phyloP scores from a whole-genome alignment of 2,888 invertebrate species.

The Synanthedon myopaeformis region DNA sequence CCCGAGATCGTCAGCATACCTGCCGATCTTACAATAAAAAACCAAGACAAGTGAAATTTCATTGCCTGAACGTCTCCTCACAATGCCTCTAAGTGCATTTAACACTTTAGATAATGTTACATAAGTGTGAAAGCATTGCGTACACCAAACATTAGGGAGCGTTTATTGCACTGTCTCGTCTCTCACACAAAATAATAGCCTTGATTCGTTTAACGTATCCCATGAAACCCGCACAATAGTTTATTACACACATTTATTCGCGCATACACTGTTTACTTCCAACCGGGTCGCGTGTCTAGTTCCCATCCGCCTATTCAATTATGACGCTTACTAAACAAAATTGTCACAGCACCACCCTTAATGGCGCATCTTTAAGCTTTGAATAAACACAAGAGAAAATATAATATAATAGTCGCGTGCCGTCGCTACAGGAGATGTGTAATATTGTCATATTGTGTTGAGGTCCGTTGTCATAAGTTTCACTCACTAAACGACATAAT shows the following conservation, averaged over 20 bases:
- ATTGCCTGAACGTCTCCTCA: constrained; percentile 25
- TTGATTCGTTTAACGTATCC: constrained; percentile 41
- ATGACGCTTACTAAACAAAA: constrained; percentile 44
- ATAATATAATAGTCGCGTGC: constrained; percentile 57
- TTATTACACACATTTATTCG: constrained; percentile 52
- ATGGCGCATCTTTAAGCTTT: constrained; percentile 54
- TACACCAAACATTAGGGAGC: constrained; percentile 32
- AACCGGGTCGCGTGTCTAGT: constrained; percentile 49
- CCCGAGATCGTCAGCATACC: neutral
- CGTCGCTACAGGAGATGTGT: constrained; percentile 56
- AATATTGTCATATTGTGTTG: constrained; percentile 35
- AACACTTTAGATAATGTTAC: constrained; percentile 54
- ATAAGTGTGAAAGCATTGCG: constrained; percentile 36
- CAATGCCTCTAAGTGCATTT: constrained; percentile 44
- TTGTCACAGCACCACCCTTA: constrained; percentile 55
- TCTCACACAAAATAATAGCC: constrained; percentile 25
- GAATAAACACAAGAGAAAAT: constrained; percentile 46
- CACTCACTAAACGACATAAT: constrained; percentile 6
- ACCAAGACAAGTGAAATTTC: constrained; percentile 24
- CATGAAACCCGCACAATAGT: constrained; percentile 39
- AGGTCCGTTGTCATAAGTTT: constrained; percentile 25
- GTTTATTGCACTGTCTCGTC: constrained; percentile 31
- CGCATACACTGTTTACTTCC: constrained; percentile 32
- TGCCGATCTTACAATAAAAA: neutral
- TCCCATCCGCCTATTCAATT: constrained; percentile 65